Conservation (phyloP, 1,140 invertebrate genomes). For the Manduca sexta region DNA sequence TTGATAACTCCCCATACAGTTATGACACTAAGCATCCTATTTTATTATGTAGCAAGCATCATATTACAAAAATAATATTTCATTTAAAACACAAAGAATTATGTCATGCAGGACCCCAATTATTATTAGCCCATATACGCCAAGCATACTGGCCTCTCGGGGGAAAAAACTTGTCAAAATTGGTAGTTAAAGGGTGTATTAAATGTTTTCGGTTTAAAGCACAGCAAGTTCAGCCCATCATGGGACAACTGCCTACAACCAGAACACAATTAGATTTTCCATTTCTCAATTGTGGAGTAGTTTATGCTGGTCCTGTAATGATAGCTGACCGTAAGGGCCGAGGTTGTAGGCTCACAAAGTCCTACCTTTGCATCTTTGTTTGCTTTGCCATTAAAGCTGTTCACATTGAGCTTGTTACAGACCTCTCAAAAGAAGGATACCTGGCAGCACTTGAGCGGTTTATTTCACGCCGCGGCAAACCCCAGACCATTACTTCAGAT, state of each 20-base stretch:
- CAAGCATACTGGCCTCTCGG: background rate
- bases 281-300: background rate
- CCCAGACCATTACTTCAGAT: background rate
- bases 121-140: background rate
- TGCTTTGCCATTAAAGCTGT: background rate
- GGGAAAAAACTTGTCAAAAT: background rate
- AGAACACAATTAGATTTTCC: background rate
- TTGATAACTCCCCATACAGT: slow-evolving; percentile 16
- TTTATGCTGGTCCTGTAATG: background rate
- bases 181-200: background rate
- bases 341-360: background rate
- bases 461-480: background rate
- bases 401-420: background rate
- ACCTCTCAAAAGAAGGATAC: background rate
- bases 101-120: background rate
- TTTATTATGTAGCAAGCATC: slow-evolving; percentile 12
- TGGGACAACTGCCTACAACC: background rate
- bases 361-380: background rate
- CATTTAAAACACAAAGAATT: background rate
- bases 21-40: slow-evolving; percentile 21
- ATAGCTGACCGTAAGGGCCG: background rate
- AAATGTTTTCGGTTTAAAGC: background rate
- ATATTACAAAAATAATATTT: background rate
- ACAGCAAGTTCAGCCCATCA: background rate
- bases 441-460: background rate